Evolutionary conservation across 2,888 invertebrate species (phyloP).

Genomic region (Chrysolina haemoptera): DNA sequence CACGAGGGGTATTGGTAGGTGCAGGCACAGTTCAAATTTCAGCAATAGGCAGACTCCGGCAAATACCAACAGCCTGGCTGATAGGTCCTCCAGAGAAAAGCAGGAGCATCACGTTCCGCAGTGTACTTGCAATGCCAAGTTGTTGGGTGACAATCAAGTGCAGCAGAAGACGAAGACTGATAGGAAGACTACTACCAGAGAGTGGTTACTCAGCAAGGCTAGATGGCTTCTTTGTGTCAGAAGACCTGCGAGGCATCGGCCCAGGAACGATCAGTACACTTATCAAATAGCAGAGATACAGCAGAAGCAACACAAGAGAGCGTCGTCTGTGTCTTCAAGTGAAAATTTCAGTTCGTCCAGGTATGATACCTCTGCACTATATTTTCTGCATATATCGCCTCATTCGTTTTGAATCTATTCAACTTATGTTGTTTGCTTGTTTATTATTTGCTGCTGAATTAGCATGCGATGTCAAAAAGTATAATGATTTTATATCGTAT

Average conservation of each 20-base stretch:
- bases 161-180: conserved; percentile 58
- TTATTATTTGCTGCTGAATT: no score
- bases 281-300: conserved; percentile 84
- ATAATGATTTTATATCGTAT: no score
- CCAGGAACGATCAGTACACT: conserved; percentile 78
- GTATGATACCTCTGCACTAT: conserved; percentile 37
- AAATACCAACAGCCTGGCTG: conserved; percentile 87
- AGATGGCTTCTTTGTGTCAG: conserved; percentile 71
- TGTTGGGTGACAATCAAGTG: conserved; percentile 71
- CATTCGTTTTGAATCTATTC: no score
- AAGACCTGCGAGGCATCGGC: conserved; percentile 67
- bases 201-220: conserved; percentile 69
- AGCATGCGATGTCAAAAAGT: no score
- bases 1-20: conserved; percentile 88
- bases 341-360: conserved; percentile 90
- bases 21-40: conserved; percentile 89
- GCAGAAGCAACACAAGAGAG: conserved; percentile 82
- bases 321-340: conserved; percentile 88
- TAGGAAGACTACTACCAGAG: conserved; percentile 64
- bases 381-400: no score
- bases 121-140: conserved; percentile 75
- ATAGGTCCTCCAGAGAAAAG: conserved; percentile 83
- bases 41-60: conserved; percentile 90
- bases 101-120: conserved; percentile 73
- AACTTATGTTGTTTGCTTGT: no score